Conservation (phyloP, 1,140 invertebrate genomes). For the Drosophila melanogaster region Release_6_plus_ISO1_MT NT_033779.5:9189501-9190000, state of each 20-base stretch:
- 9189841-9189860: too few relatives aligned
- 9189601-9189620: constrained; percentile 42
- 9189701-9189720: constrained; percentile 57
- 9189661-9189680: constrained; percentile 22
- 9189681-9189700: constrained; percentile 2
- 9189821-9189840: neutral
- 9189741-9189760: constrained; percentile 43
- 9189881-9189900: too few relatives aligned
- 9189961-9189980: neutral
- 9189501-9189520: constrained; percentile 58
- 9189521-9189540: constrained; percentile 39
- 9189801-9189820: neutral
- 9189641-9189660: constrained; percentile 10
- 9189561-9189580: constrained; percentile 54
- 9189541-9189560: constrained; percentile 57
- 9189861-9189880: too few relatives aligned
- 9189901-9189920: neutral
- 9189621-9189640: constrained; percentile 60
- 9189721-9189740: constrained; percentile 46
- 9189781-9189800: neutral
- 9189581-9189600: constrained; percentile 26
- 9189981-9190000: constrained; percentile 67
- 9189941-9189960: neutral
- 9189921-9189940: constrained; percentile 4
- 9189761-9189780: constrained; percentile 1